A percentile compares a stretch with the other conserved stretches of the same genome.
These are phyloP conservation scores for Trichogramma dendrolimi DNA, from an alignment of 2,888 invertebrate species.

Conservation along the genomic window DNA sequence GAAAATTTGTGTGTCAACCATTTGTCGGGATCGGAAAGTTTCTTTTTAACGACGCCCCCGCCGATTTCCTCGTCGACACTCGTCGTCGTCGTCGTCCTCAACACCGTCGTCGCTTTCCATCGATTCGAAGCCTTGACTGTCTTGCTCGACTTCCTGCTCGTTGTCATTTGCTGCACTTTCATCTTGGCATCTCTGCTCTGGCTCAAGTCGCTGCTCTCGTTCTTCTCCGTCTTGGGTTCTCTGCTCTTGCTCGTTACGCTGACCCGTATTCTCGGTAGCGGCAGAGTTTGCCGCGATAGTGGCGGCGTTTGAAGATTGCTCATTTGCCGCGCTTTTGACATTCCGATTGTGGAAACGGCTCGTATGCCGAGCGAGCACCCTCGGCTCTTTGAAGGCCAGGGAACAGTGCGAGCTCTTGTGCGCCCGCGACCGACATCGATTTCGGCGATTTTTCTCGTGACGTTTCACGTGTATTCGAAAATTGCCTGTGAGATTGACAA, in stretches of 20 bases:
- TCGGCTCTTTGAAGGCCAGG: slow-evolving; percentile 63
- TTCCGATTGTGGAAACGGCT: slow-evolving; percentile 56
- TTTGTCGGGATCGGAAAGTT: not conserved
- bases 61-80: not conserved
- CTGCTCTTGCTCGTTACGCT: no score
- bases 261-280: no score
- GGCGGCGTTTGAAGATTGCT: no score
- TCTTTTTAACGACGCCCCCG: not conserved
- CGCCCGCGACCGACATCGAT: slow-evolving; percentile 43
- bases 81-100: not conserved
- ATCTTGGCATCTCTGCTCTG: no score
- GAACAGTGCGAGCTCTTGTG: slow-evolving; percentile 64
- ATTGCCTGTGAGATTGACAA: slow-evolving; percentile 51
- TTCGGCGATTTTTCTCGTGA: slow-evolving; percentile 25
- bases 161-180: no score
- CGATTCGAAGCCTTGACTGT: not conserved
- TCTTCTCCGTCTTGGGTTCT: no score
- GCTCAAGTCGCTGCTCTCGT: no score
- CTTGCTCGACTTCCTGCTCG: not conserved
- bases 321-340: no score
- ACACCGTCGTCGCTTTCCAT: not conserved
- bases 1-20: no score
- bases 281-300: no score
- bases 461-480: slow-evolving; percentile 59
- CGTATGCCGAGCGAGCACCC: slow-evolving; percentile 67